Conservation (phyloP, 2,888 invertebrate genomes). For the Ectobius pallidus region DNA sequence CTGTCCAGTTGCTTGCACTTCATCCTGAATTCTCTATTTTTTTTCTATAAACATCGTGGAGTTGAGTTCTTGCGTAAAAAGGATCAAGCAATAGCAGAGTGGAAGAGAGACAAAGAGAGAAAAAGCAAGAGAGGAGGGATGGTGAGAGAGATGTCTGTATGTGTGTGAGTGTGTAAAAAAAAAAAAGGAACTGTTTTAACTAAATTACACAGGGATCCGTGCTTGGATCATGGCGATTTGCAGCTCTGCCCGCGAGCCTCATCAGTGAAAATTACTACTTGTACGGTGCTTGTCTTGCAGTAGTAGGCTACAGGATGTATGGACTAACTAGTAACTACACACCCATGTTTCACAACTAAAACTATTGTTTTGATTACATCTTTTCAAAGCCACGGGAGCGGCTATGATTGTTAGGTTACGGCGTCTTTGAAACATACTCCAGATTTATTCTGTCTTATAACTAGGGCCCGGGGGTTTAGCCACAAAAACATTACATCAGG, state of each 20-base stretch:
- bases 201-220: slow-evolving; percentile 16
- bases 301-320: too few relatives aligned
- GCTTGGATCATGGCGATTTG: neutral
- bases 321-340: too few relatives aligned
- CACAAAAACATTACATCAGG: too few relatives aligned
- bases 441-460: too few relatives aligned
- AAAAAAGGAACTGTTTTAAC: slow-evolving; percentile 5
- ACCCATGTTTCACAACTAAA: too few relatives aligned
- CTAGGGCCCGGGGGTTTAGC: too few relatives aligned
- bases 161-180: neutral
- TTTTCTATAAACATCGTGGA: neutral
- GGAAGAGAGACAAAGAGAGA: neutral
- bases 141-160: neutral
- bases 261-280: slow-evolving; percentile 26
- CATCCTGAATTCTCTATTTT: neutral
- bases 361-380: too few relatives aligned
- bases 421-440: too few relatives aligned
- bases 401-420: too few relatives aligned
- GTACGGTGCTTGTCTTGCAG: too few relatives aligned
- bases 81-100: too few relatives aligned
- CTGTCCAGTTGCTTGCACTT: neutral
- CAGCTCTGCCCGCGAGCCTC: slow-evolving; percentile 4
- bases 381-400: too few relatives aligned
- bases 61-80: neutral
- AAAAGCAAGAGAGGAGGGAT: neutral